Base-by-base conservation (phyloP, 2,888 invertebrate species). In the Tetragonula carbonaria region DNA sequence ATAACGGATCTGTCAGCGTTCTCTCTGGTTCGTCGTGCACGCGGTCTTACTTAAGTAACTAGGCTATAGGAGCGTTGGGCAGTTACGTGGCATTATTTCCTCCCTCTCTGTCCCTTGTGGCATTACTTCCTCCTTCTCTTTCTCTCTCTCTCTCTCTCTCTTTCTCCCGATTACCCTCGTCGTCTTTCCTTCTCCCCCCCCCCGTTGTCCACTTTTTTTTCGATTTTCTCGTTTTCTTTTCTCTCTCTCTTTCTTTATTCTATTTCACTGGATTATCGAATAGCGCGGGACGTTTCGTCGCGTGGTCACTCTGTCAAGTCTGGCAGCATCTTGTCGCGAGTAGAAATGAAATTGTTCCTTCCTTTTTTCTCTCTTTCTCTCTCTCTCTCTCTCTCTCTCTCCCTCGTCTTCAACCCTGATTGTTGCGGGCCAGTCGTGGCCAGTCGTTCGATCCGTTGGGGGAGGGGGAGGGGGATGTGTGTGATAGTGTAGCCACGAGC, bases 1-100 rank as follows among this genome's bases (percentile, higher is more conserved):
- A 77, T 80, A 80, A 68, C 78, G 78, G 73, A 79, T 80, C 79
- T 77, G 75, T 78, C 75, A 53, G 68, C 65, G 63, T 45, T 45
- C 33, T 78, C 51, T 78, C 72, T 62, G 73, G 84, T 75, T 70
- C 66, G 55, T 75, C 79, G 68, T 75, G 74, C 78, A 75, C 72
- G 70, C 80, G 75, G 78, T 75, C 79, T 78, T 81, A 83, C 80
- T 89, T 86, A 89, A 86, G 70, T 86, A 86, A 87, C 86, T 86
- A 87, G 86, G 86, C 86, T 87, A 88, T 78, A 88, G 83, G 87
- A 90, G 87, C 82, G 75, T 85, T 89, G 87, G 87, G 84, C 90
- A 89, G 88, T 90, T 74, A 87, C 82, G 57, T 82, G 82, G 82
- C 83, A 75, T 75, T 80, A 77, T 74, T n/a, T 77, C 57, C 71